phyloP scores from a whole-genome alignment of 2,113 vertebrate species.

The Numenius arquata region DNA sequence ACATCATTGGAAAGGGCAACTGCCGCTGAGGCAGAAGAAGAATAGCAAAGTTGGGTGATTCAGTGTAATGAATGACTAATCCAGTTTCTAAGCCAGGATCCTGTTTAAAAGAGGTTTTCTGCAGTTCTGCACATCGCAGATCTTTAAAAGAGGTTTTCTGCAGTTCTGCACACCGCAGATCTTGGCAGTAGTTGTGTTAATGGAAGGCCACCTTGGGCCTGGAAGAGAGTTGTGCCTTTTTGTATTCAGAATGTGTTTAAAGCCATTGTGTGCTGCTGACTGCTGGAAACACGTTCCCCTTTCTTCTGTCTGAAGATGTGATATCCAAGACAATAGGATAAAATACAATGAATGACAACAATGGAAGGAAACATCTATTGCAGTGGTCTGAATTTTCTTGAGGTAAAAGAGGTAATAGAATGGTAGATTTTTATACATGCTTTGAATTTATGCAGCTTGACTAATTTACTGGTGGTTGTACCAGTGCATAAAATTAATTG shows the following conservation, averaged over 20 bases:
- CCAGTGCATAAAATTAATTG: neutral
- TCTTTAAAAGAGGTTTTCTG: neutral
- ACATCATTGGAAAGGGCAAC: constrained; percentile 32
- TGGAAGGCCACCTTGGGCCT: neutral
- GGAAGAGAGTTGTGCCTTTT: neutral
- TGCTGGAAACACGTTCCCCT: neutral
- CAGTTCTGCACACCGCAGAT: neutral
- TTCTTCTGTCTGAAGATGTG: neutral
- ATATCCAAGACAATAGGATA: neutral
- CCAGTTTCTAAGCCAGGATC: neutral
- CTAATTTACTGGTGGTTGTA: neutral
- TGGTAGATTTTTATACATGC: neutral
- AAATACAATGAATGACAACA: neutral
- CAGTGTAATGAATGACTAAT: neutral
- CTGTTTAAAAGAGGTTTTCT: neutral
- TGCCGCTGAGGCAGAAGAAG: neutral
- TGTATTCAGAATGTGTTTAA: neutral
- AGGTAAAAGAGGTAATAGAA: neutral
- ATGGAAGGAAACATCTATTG: neutral
- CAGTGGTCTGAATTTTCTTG: neutral
- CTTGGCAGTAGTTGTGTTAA: neutral
- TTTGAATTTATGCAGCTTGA: neutral
- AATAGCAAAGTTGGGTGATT: neutral
- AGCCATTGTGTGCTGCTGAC: neutral
- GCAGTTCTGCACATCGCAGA: neutral